These are phyloP conservation scores for Pollicipes pollicipes DNA, from an alignment of 1,140 invertebrate species.

Conservation along the genomic window DNA sequence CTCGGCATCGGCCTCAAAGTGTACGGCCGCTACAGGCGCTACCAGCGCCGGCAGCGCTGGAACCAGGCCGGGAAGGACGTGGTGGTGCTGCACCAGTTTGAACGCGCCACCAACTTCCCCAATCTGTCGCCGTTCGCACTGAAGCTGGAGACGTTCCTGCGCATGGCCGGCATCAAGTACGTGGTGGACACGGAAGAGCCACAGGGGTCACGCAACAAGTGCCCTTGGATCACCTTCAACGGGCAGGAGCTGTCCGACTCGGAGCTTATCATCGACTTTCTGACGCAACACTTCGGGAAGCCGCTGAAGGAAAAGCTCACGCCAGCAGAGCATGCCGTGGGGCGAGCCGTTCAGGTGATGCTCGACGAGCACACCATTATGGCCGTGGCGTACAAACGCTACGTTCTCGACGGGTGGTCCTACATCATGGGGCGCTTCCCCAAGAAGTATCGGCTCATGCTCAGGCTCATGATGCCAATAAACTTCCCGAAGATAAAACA, in stretches of 20 bases:
- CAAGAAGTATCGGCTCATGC: background rate
- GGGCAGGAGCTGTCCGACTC: too few species aligned
- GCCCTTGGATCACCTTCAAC: too few species aligned
- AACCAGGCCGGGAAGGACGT: too few species aligned
- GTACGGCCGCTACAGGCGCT: background rate
- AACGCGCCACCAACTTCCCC: too few species aligned
- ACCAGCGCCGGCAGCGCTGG: conserved; percentile 4
- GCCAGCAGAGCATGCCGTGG: conserved; percentile 9
- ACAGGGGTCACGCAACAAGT: too few species aligned
- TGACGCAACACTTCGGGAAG: conserved; percentile 11
- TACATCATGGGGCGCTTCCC: background rate
- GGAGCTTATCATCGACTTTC: too few species aligned
- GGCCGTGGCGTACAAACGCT: background rate
- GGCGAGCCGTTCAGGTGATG: too few species aligned
- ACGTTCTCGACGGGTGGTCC: background rate
- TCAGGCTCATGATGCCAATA: background rate
- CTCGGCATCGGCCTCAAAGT: background rate
- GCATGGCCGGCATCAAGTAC: conserved; percentile 22
- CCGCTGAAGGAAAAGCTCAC: conserved; percentile 2
- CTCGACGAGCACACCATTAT: conserved; percentile 16
- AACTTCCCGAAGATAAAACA: background rate
- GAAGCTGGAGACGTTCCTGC: conserved; percentile 22
- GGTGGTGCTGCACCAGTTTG: too few species aligned
- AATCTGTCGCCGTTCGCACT: conserved; percentile 20
- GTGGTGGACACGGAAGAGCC: too few species aligned